Evolutionary conservation across 1,140 invertebrate species (phyloP).

Genomic region (Drosophila subobscura): DNA sequence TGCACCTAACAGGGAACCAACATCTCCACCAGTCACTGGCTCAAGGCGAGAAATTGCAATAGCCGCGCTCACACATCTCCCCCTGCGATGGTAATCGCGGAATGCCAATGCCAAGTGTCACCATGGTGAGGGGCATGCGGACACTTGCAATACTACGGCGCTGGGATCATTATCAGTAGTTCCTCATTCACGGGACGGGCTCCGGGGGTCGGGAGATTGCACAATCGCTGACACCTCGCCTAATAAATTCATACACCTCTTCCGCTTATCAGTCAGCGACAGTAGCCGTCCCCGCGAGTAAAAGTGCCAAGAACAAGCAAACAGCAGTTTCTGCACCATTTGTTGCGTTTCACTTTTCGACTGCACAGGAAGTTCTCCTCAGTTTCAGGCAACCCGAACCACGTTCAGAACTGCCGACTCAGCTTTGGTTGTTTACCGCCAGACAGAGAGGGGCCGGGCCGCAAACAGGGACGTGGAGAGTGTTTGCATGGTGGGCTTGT

Average conservation of each 20-base stretch:
- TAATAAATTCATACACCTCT: slow-evolving; percentile 46
- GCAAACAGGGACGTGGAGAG: slow-evolving; percentile 18
- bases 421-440: slow-evolving; percentile 30
- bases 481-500: slow-evolving; percentile 45
- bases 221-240: slow-evolving; percentile 40
- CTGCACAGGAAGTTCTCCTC: slow-evolving; percentile 40
- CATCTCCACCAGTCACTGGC: background rate
- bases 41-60: slow-evolving; percentile 39
- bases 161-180: slow-evolving; percentile 9
- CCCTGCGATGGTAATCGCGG: slow-evolving; percentile 17
- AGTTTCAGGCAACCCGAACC: slow-evolving; percentile 13
- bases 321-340: background rate
- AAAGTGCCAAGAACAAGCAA: slow-evolving; percentile 5
- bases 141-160: background rate
- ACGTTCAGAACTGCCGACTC: slow-evolving; percentile 15
- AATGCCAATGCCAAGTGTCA: slow-evolving; percentile 42
- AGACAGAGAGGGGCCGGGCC: background rate
- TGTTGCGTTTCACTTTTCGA: slow-evolving; percentile 5
- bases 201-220: slow-evolving; percentile 6
- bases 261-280: slow-evolving; percentile 47
- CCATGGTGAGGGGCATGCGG: background rate
- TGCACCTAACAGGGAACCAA: slow-evolving; percentile 14
- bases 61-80: slow-evolving; percentile 30
- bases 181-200: slow-evolving; percentile 7
- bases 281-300: background rate